Evolutionary conservation across 2,888 invertebrate genomes (phyloP).

Genomic region (Brachylomia viminalis): DNA sequence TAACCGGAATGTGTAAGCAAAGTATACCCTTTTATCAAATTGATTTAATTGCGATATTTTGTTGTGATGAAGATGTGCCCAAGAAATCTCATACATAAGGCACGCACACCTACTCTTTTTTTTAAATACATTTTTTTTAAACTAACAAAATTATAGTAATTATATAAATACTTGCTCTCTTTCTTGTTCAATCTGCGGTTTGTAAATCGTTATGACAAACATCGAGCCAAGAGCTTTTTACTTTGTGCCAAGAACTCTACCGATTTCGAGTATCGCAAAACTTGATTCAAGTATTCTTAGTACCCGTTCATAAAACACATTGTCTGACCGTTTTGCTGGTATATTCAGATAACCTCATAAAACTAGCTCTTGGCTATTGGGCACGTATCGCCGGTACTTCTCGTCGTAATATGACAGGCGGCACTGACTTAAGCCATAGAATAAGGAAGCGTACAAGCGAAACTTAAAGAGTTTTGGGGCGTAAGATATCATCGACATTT

Average conservation of each 20-base stretch:
- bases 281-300: background rate
- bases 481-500: background rate
- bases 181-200: background rate
- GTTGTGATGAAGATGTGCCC: background rate
- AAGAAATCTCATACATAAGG: background rate
- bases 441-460: background rate
- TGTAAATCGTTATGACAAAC: background rate
- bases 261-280: background rate
- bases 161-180: background rate
- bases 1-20: background rate
- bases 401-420: slow-evolving; percentile 34
- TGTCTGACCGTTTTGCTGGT: slow-evolving; percentile 11
- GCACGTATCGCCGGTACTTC: slow-evolving; percentile 36
- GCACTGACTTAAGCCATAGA: background rate
- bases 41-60: background rate
- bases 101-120: too few species aligned
- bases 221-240: background rate
- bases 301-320: slow-evolving; percentile 24
- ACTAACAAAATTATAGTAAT: background rate
- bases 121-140: too few species aligned
- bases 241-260: background rate
- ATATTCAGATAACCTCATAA: slow-evolving; percentile 28
- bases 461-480: background rate
- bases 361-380: slow-evolving; percentile 17
- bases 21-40: background rate